Percentiles rank a stretch among this genome's conserved stretches.
Evolutionary conservation across 1,140 invertebrate genomes (phyloP).

Genomic region (Heliconius nattereri): DNA sequence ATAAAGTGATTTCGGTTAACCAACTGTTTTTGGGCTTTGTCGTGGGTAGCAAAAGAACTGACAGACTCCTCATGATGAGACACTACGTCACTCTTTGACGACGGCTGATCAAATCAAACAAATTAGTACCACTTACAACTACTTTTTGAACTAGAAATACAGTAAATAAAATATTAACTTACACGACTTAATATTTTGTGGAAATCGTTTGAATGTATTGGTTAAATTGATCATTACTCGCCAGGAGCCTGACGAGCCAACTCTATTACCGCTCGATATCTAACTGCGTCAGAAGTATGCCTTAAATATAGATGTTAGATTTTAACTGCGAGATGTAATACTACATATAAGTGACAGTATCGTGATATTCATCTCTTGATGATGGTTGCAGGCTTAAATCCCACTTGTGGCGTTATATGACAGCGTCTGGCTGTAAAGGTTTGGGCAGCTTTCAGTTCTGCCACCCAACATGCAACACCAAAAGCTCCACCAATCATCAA

Average conservation of each 20-base stretch:
- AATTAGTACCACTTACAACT: not conserved
- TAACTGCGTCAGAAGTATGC: conserved; percentile 23
- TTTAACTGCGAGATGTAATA: conserved; percentile 8
- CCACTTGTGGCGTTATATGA: too few relatives aligned
- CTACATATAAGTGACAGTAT: too few relatives aligned
- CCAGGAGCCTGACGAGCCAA: conserved; percentile 22
- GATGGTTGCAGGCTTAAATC: too few relatives aligned
- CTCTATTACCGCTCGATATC: conserved; percentile 32
- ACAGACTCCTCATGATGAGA: too few relatives aligned
- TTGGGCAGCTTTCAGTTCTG: too few relatives aligned
- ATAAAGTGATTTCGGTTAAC: not conserved
- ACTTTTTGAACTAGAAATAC: not conserved
- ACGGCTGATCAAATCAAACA: not conserved
- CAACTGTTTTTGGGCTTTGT: too few relatives aligned
- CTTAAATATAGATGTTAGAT: conserved; percentile 26
- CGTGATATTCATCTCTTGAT: too few relatives aligned
- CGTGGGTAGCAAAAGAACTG: too few relatives aligned
- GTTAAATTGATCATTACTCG: conserved; percentile 42
- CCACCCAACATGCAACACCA: too few relatives aligned
- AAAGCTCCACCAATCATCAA: too few relatives aligned
- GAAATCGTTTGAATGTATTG: conserved; percentile 35
- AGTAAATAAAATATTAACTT: conserved; percentile 4
- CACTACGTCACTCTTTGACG: too few relatives aligned
- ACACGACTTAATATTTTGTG: conserved; percentile 18
- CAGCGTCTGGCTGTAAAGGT: too few relatives aligned